A percentile compares a stretch with the other conserved stretches of the same genome.
phyloP scores from a whole-genome alignment of 2,888 invertebrate genomes.

The Carterocephalus palaemon region DNA sequence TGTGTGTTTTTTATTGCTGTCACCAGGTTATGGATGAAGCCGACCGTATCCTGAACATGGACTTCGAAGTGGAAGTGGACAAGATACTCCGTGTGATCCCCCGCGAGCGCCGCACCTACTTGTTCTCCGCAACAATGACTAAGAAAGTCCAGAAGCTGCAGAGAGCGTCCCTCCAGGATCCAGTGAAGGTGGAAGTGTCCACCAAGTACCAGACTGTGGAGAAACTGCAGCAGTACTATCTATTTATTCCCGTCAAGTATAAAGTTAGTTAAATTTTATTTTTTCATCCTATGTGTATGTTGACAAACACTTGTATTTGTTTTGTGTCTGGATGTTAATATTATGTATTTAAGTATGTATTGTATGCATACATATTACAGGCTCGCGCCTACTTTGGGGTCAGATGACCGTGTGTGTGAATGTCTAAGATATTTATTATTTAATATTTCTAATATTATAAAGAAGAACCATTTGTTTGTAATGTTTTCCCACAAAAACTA shows the following conservation, averaged over 20 bases:
- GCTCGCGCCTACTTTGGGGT: no score
- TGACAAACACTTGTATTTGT: no score
- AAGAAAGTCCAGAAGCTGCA: conserved; percentile 97
- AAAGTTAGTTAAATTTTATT: conserved; percentile 81
- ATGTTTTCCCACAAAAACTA: no score
- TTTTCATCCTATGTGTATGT: no score
- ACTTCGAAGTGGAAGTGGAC: conserved; percentile 98
- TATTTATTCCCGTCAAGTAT: conserved; percentile 96
- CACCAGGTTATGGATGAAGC: conserved; percentile 98
- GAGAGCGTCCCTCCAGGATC: conserved; percentile 94
- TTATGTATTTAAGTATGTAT: no score
- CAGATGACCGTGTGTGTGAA: no score
- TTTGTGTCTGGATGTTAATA: no score
- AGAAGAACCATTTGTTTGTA: no score
- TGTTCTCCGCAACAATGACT: conserved; percentile 99
- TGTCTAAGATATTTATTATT: no score
- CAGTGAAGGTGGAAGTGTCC: conserved; percentile 96
- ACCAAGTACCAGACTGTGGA: conserved; percentile 99
- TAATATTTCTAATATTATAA: no score
- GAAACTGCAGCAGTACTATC: conserved; percentile 94
- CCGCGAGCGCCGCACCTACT: conserved; percentile 91
- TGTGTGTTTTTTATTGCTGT: background rate
- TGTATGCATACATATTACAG: no score
- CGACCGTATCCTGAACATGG: conserved; percentile 98
- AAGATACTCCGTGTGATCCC: conserved; percentile 96